Conservation (phyloP, 2,888 invertebrate genomes). For the Deilephila porcellus region DNA sequence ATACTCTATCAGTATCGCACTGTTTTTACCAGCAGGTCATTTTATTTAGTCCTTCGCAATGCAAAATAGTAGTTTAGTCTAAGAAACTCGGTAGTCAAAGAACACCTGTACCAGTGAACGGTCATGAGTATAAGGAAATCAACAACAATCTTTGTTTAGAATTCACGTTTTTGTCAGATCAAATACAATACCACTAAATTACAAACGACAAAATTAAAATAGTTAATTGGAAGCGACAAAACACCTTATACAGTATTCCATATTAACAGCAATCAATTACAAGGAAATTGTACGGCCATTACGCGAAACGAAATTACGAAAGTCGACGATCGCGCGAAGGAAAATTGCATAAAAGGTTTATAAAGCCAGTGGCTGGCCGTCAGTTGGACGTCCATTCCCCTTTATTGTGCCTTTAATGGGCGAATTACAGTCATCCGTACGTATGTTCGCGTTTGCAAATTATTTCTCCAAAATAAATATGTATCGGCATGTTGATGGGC, state of each 20-base stretch:
- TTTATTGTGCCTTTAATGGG: constrained; percentile 50
- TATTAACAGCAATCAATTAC: constrained; percentile 31
- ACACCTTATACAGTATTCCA: not conserved
- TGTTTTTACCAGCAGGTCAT: too few species aligned
- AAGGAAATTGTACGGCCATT: constrained; percentile 40
- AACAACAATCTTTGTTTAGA: too few species aligned
- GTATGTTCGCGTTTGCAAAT: constrained; percentile 33
- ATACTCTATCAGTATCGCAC: too few species aligned
- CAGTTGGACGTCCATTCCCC: constrained; percentile 44
- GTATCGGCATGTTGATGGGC: constrained; percentile 22
- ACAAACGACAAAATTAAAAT: not conserved
- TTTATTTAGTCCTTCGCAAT: too few species aligned
- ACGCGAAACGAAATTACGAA: constrained; percentile 44
- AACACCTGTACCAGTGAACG: too few species aligned
- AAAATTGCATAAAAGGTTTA: constrained; percentile 44
- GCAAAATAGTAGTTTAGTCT: too few species aligned
- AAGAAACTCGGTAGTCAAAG: too few species aligned
- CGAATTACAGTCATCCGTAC: constrained; percentile 46
- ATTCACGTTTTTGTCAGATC: not conserved
- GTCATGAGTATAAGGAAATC: too few species aligned
- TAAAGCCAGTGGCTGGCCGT: constrained; percentile 41
- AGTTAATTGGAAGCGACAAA: not conserved
- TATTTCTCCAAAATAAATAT: constrained; percentile 20
- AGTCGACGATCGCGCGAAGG: constrained; percentile 41
- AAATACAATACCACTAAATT: not conserved